Base-by-base conservation (phyloP, 2,888 invertebrate species). In the Nasonovia ribisnigri region DNA sequence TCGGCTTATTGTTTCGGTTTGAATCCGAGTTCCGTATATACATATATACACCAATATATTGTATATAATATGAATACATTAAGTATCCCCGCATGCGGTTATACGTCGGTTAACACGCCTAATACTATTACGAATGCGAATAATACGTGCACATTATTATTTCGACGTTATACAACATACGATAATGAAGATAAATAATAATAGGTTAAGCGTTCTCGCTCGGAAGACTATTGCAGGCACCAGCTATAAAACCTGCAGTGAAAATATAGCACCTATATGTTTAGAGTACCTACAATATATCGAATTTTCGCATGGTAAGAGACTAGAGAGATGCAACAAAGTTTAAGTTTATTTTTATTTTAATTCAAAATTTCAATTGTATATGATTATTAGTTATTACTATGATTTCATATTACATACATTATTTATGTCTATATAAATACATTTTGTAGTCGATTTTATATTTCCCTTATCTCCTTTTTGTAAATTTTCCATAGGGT, bases 101-200 rank as follows among this genome's bases (percentile, higher is more conserved):
- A 67, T 36, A 90, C 90, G 60, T 67, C n/a, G 11, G 90, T 90
- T 67, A 90, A 67, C 60, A 90, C 90, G 60, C 20, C 24, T 90
- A 46, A 43, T 89, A 89, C 29, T 60, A 88, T 51, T 36, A 57
- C 29, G 13, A 57, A 43, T 43, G 26, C 43, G 24, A 13, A 60
- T 57, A 57, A 43, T 29, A 86, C 3, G 77, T 77, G 77, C 36
- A 36, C 46, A 86, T 86, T 16, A 43, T 42, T 29, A 86, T 46
- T 86, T 86, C 1, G 46, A 48, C 16, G 86, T 48, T 6, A 36
- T 77, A 29, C 36, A 77, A 77, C 36, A 77, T 77, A 77, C 3
- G 46, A 86, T 86, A 48, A 86, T 48, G 20, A 36, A 20, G 42
- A 77, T 86, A 86, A 46, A 86, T 86, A 86, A 86, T 46, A 46